Percentiles rank a stretch among this genome's conserved stretches.
Evolutionary conservation across 2,888 invertebrate genomes (phyloP).

Genomic region (Steinernema scapterisci): DNA sequence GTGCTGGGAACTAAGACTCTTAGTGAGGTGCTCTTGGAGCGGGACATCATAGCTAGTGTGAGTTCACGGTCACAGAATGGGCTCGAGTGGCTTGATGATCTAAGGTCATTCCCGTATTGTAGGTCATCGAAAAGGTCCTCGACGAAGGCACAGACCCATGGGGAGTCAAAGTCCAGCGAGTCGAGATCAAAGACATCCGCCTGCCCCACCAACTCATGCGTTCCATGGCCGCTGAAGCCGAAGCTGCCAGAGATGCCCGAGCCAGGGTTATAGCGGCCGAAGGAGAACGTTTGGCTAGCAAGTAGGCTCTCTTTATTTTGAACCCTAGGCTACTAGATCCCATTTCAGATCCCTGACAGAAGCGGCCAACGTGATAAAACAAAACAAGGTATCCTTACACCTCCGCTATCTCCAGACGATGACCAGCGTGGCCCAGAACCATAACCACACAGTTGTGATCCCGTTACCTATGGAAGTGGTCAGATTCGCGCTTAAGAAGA

Average conservation of each 20-base stretch:
- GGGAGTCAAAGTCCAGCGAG: slow-evolving; percentile 68
- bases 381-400: slow-evolving; percentile 48
- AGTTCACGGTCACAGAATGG: slow-evolving; percentile 21
- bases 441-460: slow-evolving; percentile 58
- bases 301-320: slow-evolving; percentile 41
- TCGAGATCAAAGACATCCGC: slow-evolving; percentile 83
- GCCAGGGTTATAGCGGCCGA: slow-evolving; percentile 69
- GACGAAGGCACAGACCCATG: slow-evolving; percentile 71
- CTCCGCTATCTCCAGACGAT: slow-evolving; percentile 59
- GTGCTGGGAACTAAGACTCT: slow-evolving; percentile 68
- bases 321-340: neutral
- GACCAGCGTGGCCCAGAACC: slow-evolving; percentile 53
- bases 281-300: slow-evolving; percentile 63
- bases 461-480: slow-evolving; percentile 60
- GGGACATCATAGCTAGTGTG: slow-evolving; percentile 66
- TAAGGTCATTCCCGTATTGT: slow-evolving; percentile 17
- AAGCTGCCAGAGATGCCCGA: slow-evolving; percentile 87
- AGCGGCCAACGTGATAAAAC: slow-evolving; percentile 47
- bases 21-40: slow-evolving; percentile 66
- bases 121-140: slow-evolving; percentile 70
- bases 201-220: slow-evolving; percentile 87
- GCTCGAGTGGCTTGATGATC: too few species aligned
- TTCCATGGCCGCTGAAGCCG: slow-evolving; percentile 94
- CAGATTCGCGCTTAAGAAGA: slow-evolving; percentile 12
- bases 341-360: slow-evolving; percentile 42